Percentiles rank a stretch among this genome's conserved stretches.
Conservation (phyloP, 2,113 vertebrate genomes). For the Phainopepla nitens region DNA sequence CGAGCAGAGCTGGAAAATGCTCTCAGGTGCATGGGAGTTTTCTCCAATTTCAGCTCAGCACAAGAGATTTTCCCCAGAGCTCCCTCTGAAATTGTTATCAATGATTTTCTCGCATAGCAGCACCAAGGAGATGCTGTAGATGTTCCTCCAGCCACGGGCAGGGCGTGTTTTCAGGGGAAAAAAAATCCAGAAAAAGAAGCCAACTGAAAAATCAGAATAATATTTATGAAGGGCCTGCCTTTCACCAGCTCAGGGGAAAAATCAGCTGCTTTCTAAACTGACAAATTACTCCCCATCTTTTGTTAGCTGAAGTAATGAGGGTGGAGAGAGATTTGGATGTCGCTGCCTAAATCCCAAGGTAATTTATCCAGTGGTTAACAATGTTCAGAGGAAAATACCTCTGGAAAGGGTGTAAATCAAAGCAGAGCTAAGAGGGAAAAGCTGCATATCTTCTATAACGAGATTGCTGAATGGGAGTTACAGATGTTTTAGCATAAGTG, state of each 20-base stretch:
- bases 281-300: not conserved
- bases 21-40: not conserved
- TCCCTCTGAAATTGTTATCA: accelerated
- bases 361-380: not conserved
- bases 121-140: not conserved
- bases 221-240: not conserved
- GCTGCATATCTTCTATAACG: not conserved
- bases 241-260: not conserved
- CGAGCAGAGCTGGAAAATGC: not conserved
- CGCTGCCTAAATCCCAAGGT: not conserved
- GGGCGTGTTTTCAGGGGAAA: accelerated
- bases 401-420: constrained; percentile 10
- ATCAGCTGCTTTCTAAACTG: not conserved
- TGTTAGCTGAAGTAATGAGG: not conserved
- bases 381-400: not conserved
- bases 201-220: not conserved
- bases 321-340: not conserved
- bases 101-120: accelerated
- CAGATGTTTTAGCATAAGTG: constrained; percentile 8
- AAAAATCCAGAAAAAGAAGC: not conserved
- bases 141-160: not conserved
- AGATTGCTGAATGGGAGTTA: constrained; percentile 17
- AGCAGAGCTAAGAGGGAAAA: not conserved
- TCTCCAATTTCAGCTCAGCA: not conserved
- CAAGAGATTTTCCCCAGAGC: not conserved